Conservation (phyloP, 2,113 vertebrate species). For the Amphiprion ocellaris region DNA sequence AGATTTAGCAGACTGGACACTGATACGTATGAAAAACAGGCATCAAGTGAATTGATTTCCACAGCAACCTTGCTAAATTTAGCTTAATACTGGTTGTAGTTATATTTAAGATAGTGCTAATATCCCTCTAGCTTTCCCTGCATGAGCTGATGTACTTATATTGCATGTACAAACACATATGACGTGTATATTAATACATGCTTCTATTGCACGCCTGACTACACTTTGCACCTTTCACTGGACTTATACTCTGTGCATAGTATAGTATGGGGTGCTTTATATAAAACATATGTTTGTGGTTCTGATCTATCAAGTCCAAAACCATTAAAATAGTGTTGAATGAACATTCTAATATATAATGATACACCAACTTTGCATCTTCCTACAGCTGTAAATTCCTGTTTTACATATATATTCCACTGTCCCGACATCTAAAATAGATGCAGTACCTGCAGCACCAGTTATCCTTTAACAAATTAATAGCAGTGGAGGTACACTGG, state of each 20-base stretch:
- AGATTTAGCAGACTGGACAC: not conserved
- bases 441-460: slow-evolving; percentile 21
- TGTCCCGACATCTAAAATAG: not conserved
- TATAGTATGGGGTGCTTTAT: too few relatives aligned
- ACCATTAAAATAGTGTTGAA: too few relatives aligned
- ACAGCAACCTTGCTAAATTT: not conserved
- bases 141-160: too few relatives aligned
- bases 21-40: not conserved
- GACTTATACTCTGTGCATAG: too few relatives aligned
- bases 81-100: slow-evolving; percentile 10
- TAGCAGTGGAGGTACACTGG: slow-evolving; percentile 32
- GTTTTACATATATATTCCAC: not conserved
- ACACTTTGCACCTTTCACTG: too few relatives aligned
- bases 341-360: not conserved
- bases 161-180: too few relatives aligned
- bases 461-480: slow-evolving; percentile 36
- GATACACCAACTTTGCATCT: too few relatives aligned
- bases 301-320: too few relatives aligned
- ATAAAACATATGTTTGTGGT: too few relatives aligned
- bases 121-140: not conserved
- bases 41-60: slow-evolving; percentile 14
- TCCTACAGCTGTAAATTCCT: not conserved
- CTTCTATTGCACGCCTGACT: too few relatives aligned
- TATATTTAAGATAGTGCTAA: not conserved
- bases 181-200: too few relatives aligned